phyloP scores from a whole-genome alignment of 1,140 invertebrate genomes.

The Mactra quadrangularis region DNA sequence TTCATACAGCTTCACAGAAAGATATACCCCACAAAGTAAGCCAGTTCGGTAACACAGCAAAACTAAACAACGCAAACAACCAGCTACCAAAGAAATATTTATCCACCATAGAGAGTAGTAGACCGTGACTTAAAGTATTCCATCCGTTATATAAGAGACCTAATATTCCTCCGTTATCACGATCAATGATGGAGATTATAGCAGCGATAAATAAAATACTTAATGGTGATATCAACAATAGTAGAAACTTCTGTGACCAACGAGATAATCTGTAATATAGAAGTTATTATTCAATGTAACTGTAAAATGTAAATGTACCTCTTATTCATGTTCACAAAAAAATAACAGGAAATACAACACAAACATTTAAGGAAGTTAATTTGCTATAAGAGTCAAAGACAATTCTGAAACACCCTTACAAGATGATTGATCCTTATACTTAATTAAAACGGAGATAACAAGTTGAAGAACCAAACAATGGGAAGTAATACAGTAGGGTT shows the following conservation, averaged over 20 bases:
- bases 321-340: no score
- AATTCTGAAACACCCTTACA: no score
- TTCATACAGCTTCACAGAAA: constrained; percentile 65
- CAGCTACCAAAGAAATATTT: constrained; percentile 90
- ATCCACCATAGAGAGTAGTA: constrained; percentile 92
- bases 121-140: constrained; percentile 86
- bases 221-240: constrained; percentile 77
- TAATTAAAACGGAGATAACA: no score
- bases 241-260: constrained; percentile 71
- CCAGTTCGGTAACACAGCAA: constrained; percentile 87
- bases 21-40: constrained; percentile 85
- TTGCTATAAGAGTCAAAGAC: no score
- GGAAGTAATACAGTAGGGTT: no score
- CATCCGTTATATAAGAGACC: constrained; percentile 69
- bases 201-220: constrained; percentile 72
- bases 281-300: no score
- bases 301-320: no score
- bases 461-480: no score
- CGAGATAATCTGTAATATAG: constrained; percentile 66
- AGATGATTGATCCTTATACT: no score
- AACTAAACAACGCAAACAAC: constrained; percentile 86
- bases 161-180: constrained; percentile 46
- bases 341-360: no score
- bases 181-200: constrained; percentile 63
- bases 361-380: no score